phyloP scores from a whole-genome alignment of 2,888 invertebrate genomes.

The Volucella inanis region DNA sequence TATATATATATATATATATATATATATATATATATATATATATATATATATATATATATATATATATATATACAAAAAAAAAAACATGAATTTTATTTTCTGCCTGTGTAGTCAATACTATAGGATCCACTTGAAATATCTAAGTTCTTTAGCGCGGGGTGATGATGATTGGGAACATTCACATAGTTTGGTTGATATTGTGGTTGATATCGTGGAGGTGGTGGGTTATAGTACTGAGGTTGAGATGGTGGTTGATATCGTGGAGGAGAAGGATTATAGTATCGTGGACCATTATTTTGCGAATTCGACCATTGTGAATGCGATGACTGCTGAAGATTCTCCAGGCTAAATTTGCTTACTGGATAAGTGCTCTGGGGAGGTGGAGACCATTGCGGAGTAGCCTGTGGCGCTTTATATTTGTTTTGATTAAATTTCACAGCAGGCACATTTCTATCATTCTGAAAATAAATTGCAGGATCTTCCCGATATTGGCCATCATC shows the following conservation, averaged over 20 bases:
- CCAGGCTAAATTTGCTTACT: constrained; percentile 81
- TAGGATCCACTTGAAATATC: constrained; percentile 91
- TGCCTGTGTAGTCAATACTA: constrained; percentile 89
- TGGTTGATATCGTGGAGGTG: constrained; percentile 80
- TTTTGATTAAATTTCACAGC: constrained; percentile 45
- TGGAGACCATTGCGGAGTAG: constrained; percentile 54
- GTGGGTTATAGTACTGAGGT: constrained; percentile 78
- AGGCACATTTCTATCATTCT: constrained; percentile 76
- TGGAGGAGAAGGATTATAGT: constrained; percentile 78
- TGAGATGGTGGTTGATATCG: constrained; percentile 75
- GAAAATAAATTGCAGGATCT: constrained; percentile 91
- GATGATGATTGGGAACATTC: constrained; percentile 86
- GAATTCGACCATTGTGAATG: constrained; percentile 62
- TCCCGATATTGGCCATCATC: constrained; percentile 94
- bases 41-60: too few species aligned
- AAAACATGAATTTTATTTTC: constrained; percentile 79
- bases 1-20: too few species aligned
- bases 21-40: too few species aligned
- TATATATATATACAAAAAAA: background rate
- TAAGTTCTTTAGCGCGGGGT: constrained; percentile 88
- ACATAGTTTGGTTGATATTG: constrained; percentile 82
- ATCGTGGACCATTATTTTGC: constrained; percentile 66
- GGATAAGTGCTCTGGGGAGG: constrained; percentile 75
- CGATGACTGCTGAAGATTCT: constrained; percentile 79
- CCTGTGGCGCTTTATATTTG: constrained; percentile 44